Evolutionary conservation across 2,113 vertebrate genomes (phyloP).

Genomic region (Ailuropoda melanoleuca): DNA sequence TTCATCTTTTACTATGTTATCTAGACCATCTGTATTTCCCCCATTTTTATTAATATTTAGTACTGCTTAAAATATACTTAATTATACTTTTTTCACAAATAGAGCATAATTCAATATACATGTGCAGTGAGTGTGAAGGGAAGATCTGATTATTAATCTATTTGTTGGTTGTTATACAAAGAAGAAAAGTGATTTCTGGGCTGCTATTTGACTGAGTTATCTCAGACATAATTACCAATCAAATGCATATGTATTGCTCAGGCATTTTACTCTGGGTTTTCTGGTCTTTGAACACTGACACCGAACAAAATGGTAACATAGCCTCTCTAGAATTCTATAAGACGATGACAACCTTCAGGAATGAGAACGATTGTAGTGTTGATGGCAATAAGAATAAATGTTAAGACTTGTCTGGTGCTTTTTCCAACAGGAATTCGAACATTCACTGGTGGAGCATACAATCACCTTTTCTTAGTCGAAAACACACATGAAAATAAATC

Average conservation of each 20-base stretch:
- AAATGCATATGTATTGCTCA: neutral
- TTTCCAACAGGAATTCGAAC: neutral
- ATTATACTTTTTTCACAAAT: neutral
- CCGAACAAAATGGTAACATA: neutral
- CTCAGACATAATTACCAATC: neutral
- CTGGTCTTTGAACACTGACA: neutral
- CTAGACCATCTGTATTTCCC: neutral
- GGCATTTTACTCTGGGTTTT: neutral
- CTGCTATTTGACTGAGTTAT: neutral
- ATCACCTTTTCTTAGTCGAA: neutral
- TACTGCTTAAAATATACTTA: slow-evolving; percentile 47
- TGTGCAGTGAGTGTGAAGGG: neutral
- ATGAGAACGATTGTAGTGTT: neutral
- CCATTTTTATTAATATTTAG: slow-evolving; percentile 66
- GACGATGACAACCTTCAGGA: neutral
- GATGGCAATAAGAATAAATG: neutral
- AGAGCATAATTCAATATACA: neutral
- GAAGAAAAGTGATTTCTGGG: slow-evolving; percentile 4
- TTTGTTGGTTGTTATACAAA: slow-evolving; percentile 2
- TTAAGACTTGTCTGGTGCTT: neutral
- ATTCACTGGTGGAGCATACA: neutral
- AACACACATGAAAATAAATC: neutral
- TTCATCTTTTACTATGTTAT: slow-evolving; percentile 25
- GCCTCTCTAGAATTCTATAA: neutral
- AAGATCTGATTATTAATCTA: neutral